These are phyloP conservation scores for Cynocephalus volans DNA, from an alignment of 2,113 vertebrate species.

Conservation along the genomic window DNA sequence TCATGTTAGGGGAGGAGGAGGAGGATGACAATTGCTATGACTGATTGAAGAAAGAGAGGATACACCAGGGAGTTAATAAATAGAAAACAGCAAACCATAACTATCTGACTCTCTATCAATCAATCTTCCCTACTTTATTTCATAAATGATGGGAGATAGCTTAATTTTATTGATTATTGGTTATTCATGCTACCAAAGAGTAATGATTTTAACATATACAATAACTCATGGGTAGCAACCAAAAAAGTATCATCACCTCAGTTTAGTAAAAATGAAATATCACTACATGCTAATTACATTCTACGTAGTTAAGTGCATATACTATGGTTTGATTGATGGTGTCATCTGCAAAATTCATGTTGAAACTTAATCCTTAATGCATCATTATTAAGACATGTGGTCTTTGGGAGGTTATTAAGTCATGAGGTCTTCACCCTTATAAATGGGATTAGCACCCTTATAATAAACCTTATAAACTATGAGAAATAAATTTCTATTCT, in stretches of 20 bases:
- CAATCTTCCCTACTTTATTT: background rate
- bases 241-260: background rate
- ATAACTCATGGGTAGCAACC: background rate
- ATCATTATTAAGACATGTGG: background rate
- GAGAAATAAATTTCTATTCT: background rate
- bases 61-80: background rate
- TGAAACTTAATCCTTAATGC: background rate
- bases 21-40: too few species aligned
- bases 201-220: conserved; percentile 19
- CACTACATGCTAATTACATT: background rate
- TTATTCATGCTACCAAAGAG: background rate
- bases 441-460: background rate
- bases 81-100: background rate
- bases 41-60: too few species aligned
- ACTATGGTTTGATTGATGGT: background rate
- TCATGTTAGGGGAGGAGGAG: too few species aligned
- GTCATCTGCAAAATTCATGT: background rate
- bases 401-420: background rate
- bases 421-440: background rate
- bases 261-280: conserved; percentile 37
- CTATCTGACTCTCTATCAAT: background rate
- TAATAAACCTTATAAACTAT: background rate
- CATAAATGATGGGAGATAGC: background rate
- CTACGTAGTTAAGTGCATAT: background rate
- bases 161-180: background rate